These are phyloP conservation scores for Morpho achilles DNA, from an alignment of 2,888 invertebrate genomes.

Conservation along the genomic window DNA sequence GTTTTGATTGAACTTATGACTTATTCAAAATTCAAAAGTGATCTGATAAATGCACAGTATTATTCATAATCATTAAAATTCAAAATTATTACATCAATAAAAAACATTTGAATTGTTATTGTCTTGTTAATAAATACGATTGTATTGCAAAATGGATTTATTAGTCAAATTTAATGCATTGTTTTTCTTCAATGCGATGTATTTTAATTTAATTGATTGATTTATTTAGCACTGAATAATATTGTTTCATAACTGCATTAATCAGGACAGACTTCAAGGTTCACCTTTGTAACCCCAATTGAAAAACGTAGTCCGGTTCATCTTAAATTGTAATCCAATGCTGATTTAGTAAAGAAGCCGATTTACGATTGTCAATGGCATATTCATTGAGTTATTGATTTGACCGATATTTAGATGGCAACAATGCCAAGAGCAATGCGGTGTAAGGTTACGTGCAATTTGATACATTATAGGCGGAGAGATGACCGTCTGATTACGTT, in stretches of 20 bases:
- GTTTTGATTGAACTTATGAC: too few species aligned
- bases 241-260: slow-evolving; percentile 9
- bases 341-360: slow-evolving; percentile 32
- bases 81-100: too few species aligned
- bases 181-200: slow-evolving; percentile 1
- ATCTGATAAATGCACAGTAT: too few species aligned
- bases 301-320: slow-evolving; percentile 16
- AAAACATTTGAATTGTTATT: too few species aligned
- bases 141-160: too few species aligned
- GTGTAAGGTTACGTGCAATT: slow-evolving; percentile 8
- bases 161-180: neutral
- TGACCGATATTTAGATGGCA: slow-evolving; percentile 28
- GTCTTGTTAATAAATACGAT: too few species aligned
- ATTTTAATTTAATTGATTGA: neutral
- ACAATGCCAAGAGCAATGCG: slow-evolving; percentile 17
- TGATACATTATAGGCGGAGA: slow-evolving; percentile 3
- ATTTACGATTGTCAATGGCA: slow-evolving; percentile 28
- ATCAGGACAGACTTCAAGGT: slow-evolving; percentile 25
- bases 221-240: slow-evolving; percentile 6
- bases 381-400: slow-evolving; percentile 29
- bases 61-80: too few species aligned
- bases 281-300: slow-evolving; percentile 23
- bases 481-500: neutral
- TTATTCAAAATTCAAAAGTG: too few species aligned
- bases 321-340: slow-evolving; percentile 24